Evolutionary conservation across 2,888 invertebrate species (phyloP), one percentile per base, ranked within the genome.

Genomic region (Eilema depressum): DNA sequence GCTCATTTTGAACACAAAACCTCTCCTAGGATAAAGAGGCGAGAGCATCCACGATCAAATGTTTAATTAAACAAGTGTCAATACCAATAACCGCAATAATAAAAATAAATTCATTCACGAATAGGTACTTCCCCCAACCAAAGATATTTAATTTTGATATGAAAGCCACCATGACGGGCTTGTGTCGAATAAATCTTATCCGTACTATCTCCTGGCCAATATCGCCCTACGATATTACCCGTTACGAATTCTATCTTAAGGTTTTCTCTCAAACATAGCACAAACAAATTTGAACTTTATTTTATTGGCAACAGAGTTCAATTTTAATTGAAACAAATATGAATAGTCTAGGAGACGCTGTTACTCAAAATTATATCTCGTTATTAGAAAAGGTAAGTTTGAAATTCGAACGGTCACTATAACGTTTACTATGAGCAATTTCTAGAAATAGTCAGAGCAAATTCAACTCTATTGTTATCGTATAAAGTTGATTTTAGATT

Each of bases 71-170:
- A 81, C 71, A 68, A 74, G 83, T 80, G 84, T 77, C 77, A 80
- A 78, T 74, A 74, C 26, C 64, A 74, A 76, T 76, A 82, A 74
- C 73, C 41, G 62, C 65, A 66, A 75, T 74, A 72, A 83, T 76
- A 76, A 80, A 41, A 84, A 83, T 71, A 83, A 81, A 88, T 87
- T 84, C 81, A 81, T 83, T 80, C 81, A 77, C 82, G 83, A 82
- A n/a, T n/a, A 85, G 11, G 11, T 85, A 85, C 83, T 72, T 73
- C 76, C 77, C 77, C 86, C 88, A 84, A 80, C 83, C 78, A 91
- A 93, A 94, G 94, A 94, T 94, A 94, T 94, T 94, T 94, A 94
- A 94, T 95, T 93, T 94, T 93, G 94, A 95, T 95, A 95, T 89
- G 90, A 88, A 88, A 92, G 87, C 89, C 89, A 85, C 91, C 92